Evolutionary conservation across 2,888 invertebrate genomes (phyloP).

Genomic region (Hedya salicella): DNA sequence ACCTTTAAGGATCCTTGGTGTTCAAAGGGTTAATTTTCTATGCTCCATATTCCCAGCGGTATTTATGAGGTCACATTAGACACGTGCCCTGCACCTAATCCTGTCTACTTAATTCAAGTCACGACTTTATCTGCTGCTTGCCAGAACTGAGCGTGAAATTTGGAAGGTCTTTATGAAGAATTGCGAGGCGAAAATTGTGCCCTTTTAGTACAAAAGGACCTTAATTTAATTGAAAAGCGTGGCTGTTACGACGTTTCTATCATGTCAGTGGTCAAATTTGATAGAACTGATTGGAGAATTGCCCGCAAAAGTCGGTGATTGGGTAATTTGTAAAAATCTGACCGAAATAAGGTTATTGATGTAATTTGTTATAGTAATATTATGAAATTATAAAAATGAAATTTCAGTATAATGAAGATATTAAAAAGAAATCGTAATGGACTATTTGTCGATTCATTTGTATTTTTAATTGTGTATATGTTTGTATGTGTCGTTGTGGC

Average conservation of each 20-base stretch:
- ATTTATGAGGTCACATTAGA: background rate
- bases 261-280: background rate
- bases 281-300: background rate
- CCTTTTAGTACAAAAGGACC: background rate
- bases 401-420: no score
- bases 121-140: slow-evolving; percentile 6
- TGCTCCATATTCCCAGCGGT: no score
- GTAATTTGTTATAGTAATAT: no score
- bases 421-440: no score
- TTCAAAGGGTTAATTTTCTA: no score
- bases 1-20: no score
- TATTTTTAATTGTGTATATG: no score
- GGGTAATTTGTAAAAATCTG: background rate
- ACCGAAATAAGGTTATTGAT: no score
- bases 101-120: slow-evolving; percentile 10
- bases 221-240: background rate
- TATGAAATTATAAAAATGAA: no score
- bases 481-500: no score
- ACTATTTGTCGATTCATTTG: no score
- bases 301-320: background rate
- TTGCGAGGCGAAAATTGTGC: background rate
- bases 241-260: background rate
- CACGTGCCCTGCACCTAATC: slow-evolving; percentile 6
- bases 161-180: slow-evolving; percentile 6
- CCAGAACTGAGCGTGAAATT: slow-evolving; percentile 15